These are phyloP conservation scores for Drosophila aff. DNA, from an alignment of 1,140 invertebrate genomes.

Conservation along the genomic window DNA sequence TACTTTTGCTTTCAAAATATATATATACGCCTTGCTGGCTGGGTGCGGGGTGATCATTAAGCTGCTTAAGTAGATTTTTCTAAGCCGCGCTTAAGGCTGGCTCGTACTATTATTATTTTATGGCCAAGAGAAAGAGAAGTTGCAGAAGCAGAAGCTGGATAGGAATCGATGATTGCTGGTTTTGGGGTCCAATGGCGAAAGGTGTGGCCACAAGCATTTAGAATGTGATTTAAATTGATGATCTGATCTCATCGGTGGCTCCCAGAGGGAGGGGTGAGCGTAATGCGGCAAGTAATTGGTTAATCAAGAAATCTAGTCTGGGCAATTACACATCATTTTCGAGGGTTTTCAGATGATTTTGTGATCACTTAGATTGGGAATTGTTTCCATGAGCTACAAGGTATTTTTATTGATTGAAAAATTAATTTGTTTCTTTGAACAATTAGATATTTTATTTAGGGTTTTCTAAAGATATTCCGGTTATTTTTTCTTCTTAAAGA, in stretches of 20 bases:
- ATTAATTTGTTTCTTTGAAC: neutral
- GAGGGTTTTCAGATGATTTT: neutral
- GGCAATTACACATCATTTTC: neutral
- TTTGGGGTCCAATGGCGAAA: constrained; percentile 24
- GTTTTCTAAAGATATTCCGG: neutral
- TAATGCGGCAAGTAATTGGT: constrained; percentile 8
- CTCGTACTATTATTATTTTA: constrained; percentile 2
- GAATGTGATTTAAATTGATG: constrained; percentile 53
- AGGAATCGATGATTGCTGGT: constrained; percentile 39
- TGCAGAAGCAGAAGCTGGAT: constrained; percentile 43
- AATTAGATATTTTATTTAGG: neutral
- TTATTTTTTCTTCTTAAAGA: neutral
- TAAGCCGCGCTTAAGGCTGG: constrained; percentile 20
- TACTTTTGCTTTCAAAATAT: constrained; percentile 80
- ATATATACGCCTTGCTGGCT: constrained; percentile 8
- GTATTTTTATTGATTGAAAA: too few species aligned
- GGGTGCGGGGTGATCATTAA: constrained; percentile 76
- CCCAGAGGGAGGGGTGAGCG: constrained; percentile 6
- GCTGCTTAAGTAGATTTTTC: constrained; percentile 57
- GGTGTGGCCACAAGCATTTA: constrained; percentile 41
- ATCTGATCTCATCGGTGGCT: constrained; percentile 39
- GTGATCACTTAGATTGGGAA: neutral
- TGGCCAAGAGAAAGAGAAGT: constrained; percentile 22
- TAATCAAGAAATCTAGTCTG: constrained; percentile 10
- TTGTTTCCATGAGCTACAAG: neutral